These are phyloP conservation scores for Ciona savignyi DNA, from an alignment of 23 tunicate genomes.

Conservation along the genomic window DNA sequence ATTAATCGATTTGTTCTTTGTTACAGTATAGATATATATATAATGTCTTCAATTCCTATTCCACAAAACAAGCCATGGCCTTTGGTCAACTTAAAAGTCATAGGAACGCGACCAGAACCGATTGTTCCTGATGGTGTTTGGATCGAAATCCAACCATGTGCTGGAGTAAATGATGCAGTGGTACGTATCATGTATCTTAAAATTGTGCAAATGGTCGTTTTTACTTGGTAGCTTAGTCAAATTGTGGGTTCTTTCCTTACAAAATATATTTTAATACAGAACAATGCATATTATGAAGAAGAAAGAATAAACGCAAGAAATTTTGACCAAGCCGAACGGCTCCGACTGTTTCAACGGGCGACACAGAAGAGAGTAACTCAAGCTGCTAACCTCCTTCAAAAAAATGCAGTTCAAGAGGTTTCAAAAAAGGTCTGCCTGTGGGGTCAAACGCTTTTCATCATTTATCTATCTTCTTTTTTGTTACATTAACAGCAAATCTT, in stretches of 20 bases:
- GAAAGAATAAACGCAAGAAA: slow-evolving; percentile 19
- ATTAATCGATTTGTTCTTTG: too few species aligned
- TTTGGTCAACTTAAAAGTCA: slow-evolving; percentile 23
- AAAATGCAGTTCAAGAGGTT: slow-evolving; percentile 22
- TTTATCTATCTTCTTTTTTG: too few species aligned
- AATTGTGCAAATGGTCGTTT: too few species aligned
- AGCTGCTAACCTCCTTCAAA: slow-evolving; percentile 31
- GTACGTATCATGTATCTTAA: too few species aligned
- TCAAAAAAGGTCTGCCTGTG: slow-evolving; percentile 58
- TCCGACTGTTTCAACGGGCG: slow-evolving; percentile 53
- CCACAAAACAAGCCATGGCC: slow-evolving; percentile 4
- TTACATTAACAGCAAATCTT: too few species aligned
- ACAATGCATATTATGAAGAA: slow-evolving; percentile 57
- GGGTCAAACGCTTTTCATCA: too few species aligned
- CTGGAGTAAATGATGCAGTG: slow-evolving; percentile 43
- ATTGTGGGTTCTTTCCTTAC: too few species aligned
- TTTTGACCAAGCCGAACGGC: slow-evolving; percentile 12
- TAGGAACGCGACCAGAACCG: slow-evolving; percentile 67
- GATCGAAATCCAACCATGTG: slow-evolving; percentile 63
- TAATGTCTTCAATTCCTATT: slow-evolving; percentile 3
- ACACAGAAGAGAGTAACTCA: slow-evolving; percentile 42
- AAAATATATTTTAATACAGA: slow-evolving; percentile 4
- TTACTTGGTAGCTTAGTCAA: too few species aligned
- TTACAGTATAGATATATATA: too few species aligned
- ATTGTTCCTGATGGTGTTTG: slow-evolving; percentile 81